Base-by-base conservation (phyloP, 2,113 vertebrate genomes). In the Alectura lathami region DNA sequence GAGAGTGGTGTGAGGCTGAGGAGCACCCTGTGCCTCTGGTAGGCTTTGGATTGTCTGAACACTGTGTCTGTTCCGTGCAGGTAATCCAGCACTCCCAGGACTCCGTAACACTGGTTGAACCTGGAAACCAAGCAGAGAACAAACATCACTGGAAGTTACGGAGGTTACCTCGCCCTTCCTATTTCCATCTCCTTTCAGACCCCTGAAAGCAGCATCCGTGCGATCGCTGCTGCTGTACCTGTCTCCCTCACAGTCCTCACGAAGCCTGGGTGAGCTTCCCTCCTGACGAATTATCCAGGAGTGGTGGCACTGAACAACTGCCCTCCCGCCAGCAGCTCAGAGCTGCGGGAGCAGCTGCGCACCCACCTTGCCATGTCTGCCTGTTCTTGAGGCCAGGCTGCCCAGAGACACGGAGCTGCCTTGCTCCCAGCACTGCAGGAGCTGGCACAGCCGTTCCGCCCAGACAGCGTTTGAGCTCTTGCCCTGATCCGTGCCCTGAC, bases 21-120 rank as follows among this genome's bases (percentile, higher is more conserved):
- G 56, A 99, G 98, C 40, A 99, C 66, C 0, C 63, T 40, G 94
- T 99, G 99, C 53, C 99, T 98, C 50, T 99, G 91, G 0, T 98
- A 99, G 78, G 99, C 98, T 90, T 98, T 99, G 50, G 94, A 98
- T 83, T 98, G 96, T 83, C 98, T 98, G 95, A 99, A 99, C 24
- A 96, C 82, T 6, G 50, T 53, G 56, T 99, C 99, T 0, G 99
- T 99, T 54, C 99, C 98, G 0, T 99, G 99, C 32, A 99, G 98
- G 6, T 98, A 97, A 94, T 99, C 99, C 96, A 99, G 92, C 32
- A 99, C 97, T 0, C 99, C 99, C 18, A 99, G 97, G 9, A 99
- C 98, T 0, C 99, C 99, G 0, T 98, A 99, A 87, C 99, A 99
- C 97, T 99, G 99, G 92, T 98, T 99, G 95, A 99, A 99, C 98